A percentile compares a stretch with the other conserved stretches of the same genome.
Evolutionary conservation across 2,797 vertebrate species (phyloP).

Genomic region (Choloepus didactylus): DNA sequence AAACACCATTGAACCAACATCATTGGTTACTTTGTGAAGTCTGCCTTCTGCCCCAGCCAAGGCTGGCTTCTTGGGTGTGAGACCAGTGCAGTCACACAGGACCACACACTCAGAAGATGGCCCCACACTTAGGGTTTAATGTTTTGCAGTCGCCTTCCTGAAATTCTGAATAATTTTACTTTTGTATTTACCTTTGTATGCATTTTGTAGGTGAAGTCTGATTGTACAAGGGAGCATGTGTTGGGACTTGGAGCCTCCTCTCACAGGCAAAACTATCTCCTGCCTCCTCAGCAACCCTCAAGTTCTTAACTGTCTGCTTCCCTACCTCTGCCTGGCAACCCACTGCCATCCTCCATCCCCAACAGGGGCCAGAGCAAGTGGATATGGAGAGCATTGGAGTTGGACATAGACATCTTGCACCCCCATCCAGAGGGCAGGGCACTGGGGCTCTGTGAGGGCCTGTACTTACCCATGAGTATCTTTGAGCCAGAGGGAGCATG

Average conservation of each 20-base stretch:
- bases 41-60: rapidly evolving
- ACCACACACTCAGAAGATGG: neutral
- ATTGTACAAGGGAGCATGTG: neutral
- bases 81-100: neutral
- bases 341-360: neutral
- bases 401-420: neutral
- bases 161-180: neutral
- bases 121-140: neutral
- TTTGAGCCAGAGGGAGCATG: neutral
- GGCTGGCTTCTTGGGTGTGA: neutral
- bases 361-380: neutral
- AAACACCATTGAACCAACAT: rapidly evolving
- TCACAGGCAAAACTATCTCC: neutral
- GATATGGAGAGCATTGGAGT: rapidly evolving
- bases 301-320: too few species aligned
- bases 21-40: rapidly evolving
- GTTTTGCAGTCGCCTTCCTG: neutral
- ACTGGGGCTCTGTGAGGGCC: neutral
- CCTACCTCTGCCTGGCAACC: too few species aligned
- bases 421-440: neutral
- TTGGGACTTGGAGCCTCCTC: neutral
- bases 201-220: neutral
- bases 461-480: neutral
- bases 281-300: neutral
- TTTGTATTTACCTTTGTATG: neutral